Base-by-base conservation (phyloP, 2,113 vertebrate species). In the Genyomyrus donnyi region DNA sequence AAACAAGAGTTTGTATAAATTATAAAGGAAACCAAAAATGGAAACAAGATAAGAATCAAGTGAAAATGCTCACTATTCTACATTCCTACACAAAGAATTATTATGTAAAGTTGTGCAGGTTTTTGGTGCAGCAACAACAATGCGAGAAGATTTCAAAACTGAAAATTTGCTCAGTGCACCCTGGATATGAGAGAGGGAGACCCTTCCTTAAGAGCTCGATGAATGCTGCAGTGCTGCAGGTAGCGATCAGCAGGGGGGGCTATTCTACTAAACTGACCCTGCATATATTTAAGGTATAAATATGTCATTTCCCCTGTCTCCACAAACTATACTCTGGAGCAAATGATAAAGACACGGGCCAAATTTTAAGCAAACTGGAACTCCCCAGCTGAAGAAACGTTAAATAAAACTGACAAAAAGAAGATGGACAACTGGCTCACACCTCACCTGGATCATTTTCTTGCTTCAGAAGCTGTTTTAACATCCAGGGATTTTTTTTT, bases 21-120 rank as follows among this genome's bases (percentile, higher is more conserved):
- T 35, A 17, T 48, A 62, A 90, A 86, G 42, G 48, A 90, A 85
- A 89, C 80, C 52, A 89, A 90, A 85, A 85, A 84, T 42, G 58
- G 77, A 89, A 89, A 85, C 27, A 62, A 58, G 89, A 46, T n/a
- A 15, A 85, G 49, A 58, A 89, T 27, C 7, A 66, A 46, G 19
- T 56, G 35, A 80, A 49, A 50, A 27, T 42, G 11, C n/a, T 89
- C 45, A 80, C 46, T 77, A 31, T 31, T 52, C 48, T 50, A 52
- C 46, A 87, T 87, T 87, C 70, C 70, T 58, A 80, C 74, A 53
- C 56, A 3, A 85, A 52, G 11, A 62, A 46, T 52, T n/a, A 24
- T 45, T 53, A 10, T 85, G 21, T 11, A 85, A 89, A 89, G 10
- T 17, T 42, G 48, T 89, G 48, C 46, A 88, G 83, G 52, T 11